Evolutionary conservation across 2,797 vertebrate genomes (phyloP).

Genomic region (Sarcoramphus papa): DNA sequence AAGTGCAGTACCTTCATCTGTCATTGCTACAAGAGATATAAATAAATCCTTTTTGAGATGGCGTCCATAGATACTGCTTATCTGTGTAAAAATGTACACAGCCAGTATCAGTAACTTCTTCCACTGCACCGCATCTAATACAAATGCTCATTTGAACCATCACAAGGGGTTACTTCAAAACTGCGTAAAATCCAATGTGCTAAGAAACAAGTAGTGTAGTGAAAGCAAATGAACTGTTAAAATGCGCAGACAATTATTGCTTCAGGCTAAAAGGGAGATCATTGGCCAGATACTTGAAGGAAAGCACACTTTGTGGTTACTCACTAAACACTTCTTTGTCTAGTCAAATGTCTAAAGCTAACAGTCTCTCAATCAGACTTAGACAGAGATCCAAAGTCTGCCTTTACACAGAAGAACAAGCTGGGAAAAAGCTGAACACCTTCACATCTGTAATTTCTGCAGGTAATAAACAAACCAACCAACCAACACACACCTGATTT

Average conservation of each 20-base stretch:
- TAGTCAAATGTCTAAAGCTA: neutral
- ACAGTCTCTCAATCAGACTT: neutral
- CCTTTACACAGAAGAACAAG: neutral
- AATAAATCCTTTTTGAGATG: neutral
- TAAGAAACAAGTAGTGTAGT: neutral
- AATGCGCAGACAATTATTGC: slow-evolving; percentile 23
- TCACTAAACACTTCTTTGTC: neutral
- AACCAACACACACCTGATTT: neutral
- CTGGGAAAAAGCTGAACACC: neutral
- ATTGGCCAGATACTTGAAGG: neutral
- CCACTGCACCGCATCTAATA: neutral
- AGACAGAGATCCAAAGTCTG: neutral
- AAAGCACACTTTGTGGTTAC: neutral
- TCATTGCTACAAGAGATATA: neutral
- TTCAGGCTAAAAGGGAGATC: slow-evolving; percentile 21
- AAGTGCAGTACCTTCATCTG: neutral
- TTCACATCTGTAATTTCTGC: neutral
- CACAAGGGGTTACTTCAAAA: slow-evolving; percentile 22
- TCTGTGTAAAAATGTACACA: neutral
- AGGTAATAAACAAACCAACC: neutral
- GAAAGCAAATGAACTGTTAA: slow-evolving; percentile 53
- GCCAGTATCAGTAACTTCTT: neutral
- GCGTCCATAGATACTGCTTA: neutral
- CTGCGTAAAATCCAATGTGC: neutral
- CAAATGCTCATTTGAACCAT: neutral